These are phyloP conservation scores for Teinopalpus imperialis DNA, from an alignment of 2,888 invertebrate genomes.

Conservation along the genomic window DNA sequence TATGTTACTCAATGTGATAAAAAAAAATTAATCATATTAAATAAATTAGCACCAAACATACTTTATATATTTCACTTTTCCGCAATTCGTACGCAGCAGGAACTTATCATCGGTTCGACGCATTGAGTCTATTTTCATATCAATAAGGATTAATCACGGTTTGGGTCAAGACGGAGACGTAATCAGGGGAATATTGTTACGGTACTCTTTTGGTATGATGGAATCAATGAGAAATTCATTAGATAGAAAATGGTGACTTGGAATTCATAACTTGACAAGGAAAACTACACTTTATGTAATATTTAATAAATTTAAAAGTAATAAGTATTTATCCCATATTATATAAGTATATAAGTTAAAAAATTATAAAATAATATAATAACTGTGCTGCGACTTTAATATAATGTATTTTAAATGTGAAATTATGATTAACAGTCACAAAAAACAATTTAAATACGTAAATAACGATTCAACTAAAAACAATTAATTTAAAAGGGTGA, in stretches of 20 bases:
- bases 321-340: no score
- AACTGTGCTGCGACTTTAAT: no score
- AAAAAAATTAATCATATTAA: no score
- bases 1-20: no score
- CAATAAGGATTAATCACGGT: constrained; percentile 47
- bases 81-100: constrained; percentile 20
- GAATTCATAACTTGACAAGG: no score
- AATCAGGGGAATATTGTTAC: constrained; percentile 44
- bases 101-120: constrained; percentile 25
- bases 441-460: constrained; percentile 28
- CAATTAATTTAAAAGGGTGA: constrained; percentile 54
- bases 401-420: no score
- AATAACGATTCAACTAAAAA: constrained; percentile 47
- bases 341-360: no score
- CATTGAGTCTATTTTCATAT: constrained; percentile 42
- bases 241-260: not conserved
- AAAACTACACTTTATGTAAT: no score
- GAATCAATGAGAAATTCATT: constrained; percentile 13
- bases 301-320: no score
- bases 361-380: no score
- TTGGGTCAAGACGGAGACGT: constrained; percentile 34
- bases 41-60: no score
- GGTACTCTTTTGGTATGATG: constrained; percentile 7
- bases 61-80: constrained; percentile 7
- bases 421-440: not conserved